These are phyloP conservation scores for Diarsia brunnea DNA, from an alignment of 2,888 invertebrate species.

Conservation along the genomic window DNA sequence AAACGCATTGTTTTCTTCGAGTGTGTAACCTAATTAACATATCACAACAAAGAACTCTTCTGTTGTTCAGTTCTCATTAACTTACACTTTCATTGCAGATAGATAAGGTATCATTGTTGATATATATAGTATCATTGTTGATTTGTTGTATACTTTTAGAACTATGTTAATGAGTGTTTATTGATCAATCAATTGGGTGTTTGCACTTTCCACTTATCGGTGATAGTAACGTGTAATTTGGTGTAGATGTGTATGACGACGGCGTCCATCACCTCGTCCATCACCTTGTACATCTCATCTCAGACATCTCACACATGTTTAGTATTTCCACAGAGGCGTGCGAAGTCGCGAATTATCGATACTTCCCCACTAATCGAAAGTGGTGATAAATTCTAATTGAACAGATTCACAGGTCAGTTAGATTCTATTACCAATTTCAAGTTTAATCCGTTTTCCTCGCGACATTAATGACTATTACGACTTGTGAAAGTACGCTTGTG, in stretches of 20 bases:
- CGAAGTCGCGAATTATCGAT: constrained; percentile 11
- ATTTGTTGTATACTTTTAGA: constrained; percentile 9
- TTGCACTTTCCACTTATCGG: too few relatives aligned
- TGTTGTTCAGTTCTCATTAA: constrained; percentile 72
- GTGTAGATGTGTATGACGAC: constrained; percentile 6
- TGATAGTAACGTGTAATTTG: constrained; percentile 1
- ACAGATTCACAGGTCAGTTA: constrained; percentile 34
- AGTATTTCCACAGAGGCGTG: constrained; percentile 10
- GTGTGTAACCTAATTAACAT: constrained; percentile 73
- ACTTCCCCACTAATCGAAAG: constrained; percentile 31
- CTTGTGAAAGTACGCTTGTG: constrained; percentile 32
- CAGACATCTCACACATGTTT: constrained; percentile 1
- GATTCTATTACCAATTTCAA: constrained; percentile 28
- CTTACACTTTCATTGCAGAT: constrained; percentile 74
- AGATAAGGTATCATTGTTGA: constrained; percentile 57
- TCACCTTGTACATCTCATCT: background rate
- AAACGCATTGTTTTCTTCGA: constrained; percentile 64
- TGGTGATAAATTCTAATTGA: constrained; percentile 33
- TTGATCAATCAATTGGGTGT: too few relatives aligned
- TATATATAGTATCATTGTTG: constrained; percentile 1
- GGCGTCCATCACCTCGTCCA: constrained; percentile 1
- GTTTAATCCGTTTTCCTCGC: constrained; percentile 23
- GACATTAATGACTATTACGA: constrained; percentile 20
- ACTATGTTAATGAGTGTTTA: background rate
- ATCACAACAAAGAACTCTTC: constrained; percentile 75